Base-by-base conservation (phyloP, 2,888 invertebrate genomes). In the Orthosia gothica region DNA sequence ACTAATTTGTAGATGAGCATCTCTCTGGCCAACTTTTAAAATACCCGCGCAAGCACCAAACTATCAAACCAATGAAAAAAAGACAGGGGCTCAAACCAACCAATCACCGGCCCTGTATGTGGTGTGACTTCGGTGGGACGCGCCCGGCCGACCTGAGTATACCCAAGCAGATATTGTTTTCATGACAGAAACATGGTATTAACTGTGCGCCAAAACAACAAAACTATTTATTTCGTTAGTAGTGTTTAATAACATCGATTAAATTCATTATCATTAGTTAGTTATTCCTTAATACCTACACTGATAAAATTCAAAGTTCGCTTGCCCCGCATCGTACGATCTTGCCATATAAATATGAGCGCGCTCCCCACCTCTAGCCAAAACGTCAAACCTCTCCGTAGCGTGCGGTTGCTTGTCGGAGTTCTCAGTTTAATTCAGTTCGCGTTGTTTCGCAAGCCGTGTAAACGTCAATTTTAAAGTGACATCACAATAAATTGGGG, bases 51-150 rank as follows among this genome's bases (percentile, higher is more conserved):
- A 77, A 50, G 26, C 73, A 55, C 63, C 69, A 67, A 85, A 76
- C 76, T 63, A 55, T 64, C 59, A 72, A 76, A 52, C 96, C 96
- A 95, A 96, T 96, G 85, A 89, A 84, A 88, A 87, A 84, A 82
- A 69, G 49, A 69, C 81, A 74, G 76, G 74, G 74, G 80, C 83
- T 82, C 74, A 50, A 83, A 81, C 71, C 78, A 84, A 81, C 97
- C 97, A 96, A 96, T 96, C 91, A 90, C 73, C 86, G 82, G 74
- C 87, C 89, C 86, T 86, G 89, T 89, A 94, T 94, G 93, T 96
- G 96, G 97, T 96, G 95, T 96, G 96, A 96, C 94, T 94, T 91
- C 85, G 86, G 93, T 92, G 94, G 95, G 95, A 93, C 93, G 95
- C 92, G 89, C 93, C 92, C 88, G 85, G 83, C 81, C 76, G 85